These are phyloP conservation scores for Nemurella pictetii DNA, from an alignment of 2,888 invertebrate genomes.

Conservation along the genomic window DNA sequence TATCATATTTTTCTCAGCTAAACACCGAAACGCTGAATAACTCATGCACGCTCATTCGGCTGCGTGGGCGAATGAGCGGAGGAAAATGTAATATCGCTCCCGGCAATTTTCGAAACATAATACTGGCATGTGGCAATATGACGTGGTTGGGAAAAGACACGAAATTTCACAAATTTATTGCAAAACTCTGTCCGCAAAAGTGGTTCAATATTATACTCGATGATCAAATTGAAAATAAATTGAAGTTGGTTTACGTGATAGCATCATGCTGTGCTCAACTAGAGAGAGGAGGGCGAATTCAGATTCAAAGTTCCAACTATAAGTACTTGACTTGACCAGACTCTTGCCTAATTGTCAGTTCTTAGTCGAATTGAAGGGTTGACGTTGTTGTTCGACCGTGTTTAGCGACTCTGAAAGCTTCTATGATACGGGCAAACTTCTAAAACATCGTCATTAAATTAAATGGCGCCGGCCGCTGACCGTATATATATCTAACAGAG, in stretches of 20 bases:
- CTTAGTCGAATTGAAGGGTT: not conserved
- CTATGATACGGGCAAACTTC: not conserved
- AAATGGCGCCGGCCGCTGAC: not conserved
- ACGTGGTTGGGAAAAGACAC: not conserved
- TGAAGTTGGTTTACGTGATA: not conserved
- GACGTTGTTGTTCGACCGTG: not conserved
- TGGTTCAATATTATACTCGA: not conserved
- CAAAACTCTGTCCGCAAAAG: not conserved
- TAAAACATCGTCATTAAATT: not conserved
- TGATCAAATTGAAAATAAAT: not conserved
- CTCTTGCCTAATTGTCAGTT: not conserved
- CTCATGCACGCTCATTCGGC: not conserved
- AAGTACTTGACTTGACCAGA: not conserved
- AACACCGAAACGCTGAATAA: not conserved
- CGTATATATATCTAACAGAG: not conserved
- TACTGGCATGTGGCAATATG: not conserved
- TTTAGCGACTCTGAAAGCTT: not conserved
- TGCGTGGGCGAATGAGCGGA: not conserved
- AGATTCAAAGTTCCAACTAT: not conserved
- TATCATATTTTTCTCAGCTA: not conserved
- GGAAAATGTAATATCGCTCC: not conserved
- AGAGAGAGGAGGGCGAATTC: not conserved
- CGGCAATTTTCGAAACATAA: not conserved
- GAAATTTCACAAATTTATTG: not conserved
- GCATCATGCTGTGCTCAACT: not conserved